Percentiles rank a stretch among this genome's conserved stretches.
phyloP scores from a whole-genome alignment of 2,113 vertebrate species.

The Triplophysa rosa region DNA sequence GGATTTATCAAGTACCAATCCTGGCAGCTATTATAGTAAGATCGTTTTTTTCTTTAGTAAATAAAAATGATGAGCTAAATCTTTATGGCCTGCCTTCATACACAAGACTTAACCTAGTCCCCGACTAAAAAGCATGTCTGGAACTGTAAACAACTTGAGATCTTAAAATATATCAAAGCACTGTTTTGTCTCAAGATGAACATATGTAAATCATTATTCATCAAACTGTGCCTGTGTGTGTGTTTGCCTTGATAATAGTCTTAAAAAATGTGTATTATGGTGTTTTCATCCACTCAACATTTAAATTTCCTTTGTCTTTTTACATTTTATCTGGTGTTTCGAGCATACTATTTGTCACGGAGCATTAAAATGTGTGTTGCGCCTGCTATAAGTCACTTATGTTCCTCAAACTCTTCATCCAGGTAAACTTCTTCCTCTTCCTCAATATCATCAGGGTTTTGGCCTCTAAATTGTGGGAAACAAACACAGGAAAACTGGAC shows the following conservation, averaged over 20 bases:
- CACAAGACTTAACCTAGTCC: too few relatives aligned
- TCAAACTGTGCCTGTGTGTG: too few relatives aligned
- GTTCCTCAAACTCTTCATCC: slow-evolving; percentile 18
- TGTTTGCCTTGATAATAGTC: too few relatives aligned
- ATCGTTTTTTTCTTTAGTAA: background rate
- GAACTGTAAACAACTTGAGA: too few relatives aligned
- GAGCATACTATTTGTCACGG: background rate
- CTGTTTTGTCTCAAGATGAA: too few relatives aligned
- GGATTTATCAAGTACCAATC: slow-evolving; percentile 85
- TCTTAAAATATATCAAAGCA: too few relatives aligned
- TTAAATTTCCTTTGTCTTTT: too few relatives aligned
- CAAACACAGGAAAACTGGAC: slow-evolving; percentile 80
- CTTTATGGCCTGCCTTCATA: background rate
- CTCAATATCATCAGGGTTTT: slow-evolving; percentile 81
- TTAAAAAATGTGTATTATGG: too few relatives aligned
- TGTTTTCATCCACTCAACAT: too few relatives aligned
- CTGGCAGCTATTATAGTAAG: slow-evolving; percentile 79
- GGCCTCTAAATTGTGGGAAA: slow-evolving; percentile 83
- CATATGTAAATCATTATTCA: background rate
- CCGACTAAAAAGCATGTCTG: too few relatives aligned
- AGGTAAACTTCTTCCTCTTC: slow-evolving; percentile 84
- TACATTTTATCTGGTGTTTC: too few relatives aligned
- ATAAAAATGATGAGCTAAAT: background rate
- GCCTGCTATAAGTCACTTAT: slow-evolving; percentile 9
- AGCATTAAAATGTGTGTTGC: background rate